Evolutionary conservation across 2,888 invertebrate species (phyloP), one percentile per base, ranked within the genome.

Genomic region (Ormyrus pomaceus): DNA sequence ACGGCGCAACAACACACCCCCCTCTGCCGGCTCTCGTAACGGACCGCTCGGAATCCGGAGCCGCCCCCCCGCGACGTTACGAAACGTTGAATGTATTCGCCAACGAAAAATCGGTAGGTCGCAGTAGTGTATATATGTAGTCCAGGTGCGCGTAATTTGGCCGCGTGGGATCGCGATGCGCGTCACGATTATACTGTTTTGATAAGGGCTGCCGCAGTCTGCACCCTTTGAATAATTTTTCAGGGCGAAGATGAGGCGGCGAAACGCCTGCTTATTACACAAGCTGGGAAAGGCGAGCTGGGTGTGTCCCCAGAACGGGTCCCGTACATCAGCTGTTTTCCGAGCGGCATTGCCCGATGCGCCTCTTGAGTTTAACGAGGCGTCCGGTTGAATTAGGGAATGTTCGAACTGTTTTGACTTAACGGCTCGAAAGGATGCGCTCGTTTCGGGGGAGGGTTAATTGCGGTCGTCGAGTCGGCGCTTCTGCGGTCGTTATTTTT

Each of bases 151-250:
- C 46, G 5, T 34, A 34, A 34, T 77, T 73, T 46, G 34, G 34
- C 19, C 72, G 53, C 80, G 80, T 80, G 80, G 77, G 80, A 77
- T 77, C 34, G 69, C 77, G 71, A 76, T 61, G 66, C 61, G 34
- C 34, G 34, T 4, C 13, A 65, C 45, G 71, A 71, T 77, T 59
- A 4, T 4, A 72, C 61, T 76, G 19, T 73, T 77, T 62, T 71
- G 80, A 80, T 80, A 80, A 80, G 58, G 13, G 34, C 34, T 13
- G 34, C 34, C 34, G 34, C 34, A 9, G 19, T 19, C 19, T 19
- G 6, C 45, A 72, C 68, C 72, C 69, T 69, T 71, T 75, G 72
- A 78, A 69, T 65, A 70, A 70, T 66, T 65, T 50, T 34, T 4
- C 4, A 3, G 34, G 34, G n/a, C 11, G 64, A 70, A 68, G 74